Conservation (phyloP, 2,797 vertebrate genomes). For the Ceryle rudis region DNA sequence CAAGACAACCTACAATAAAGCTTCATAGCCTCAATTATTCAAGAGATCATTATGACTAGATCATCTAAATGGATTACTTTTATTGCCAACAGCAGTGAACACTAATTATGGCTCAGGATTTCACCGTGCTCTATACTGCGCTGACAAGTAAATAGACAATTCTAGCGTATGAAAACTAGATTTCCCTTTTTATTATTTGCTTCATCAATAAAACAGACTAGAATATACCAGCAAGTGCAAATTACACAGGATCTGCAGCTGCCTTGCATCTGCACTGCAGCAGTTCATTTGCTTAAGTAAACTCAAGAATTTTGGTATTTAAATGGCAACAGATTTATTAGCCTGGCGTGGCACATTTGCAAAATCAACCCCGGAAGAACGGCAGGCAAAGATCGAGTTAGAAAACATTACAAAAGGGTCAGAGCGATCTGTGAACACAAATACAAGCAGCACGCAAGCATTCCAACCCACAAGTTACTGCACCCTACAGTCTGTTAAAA, state of each 20-base stretch:
- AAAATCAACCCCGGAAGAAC: not conserved
- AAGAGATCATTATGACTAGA: not conserved
- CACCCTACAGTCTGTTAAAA: not conserved
- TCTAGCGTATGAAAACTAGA: not conserved
- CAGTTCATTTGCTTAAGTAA: conserved; percentile 27
- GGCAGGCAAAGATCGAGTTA: not conserved
- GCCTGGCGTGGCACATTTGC: not conserved
- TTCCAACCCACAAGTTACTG: not conserved
- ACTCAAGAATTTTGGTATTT: not conserved
- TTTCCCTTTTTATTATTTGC: not conserved
- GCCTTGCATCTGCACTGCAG: conserved; percentile 16
- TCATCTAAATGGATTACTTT: not conserved
- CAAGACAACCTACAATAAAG: not conserved
- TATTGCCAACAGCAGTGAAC: not conserved
- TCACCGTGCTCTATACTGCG: not conserved
- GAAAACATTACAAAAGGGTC: not conserved
- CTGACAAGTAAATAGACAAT: not conserved
- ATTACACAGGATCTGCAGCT: not conserved
- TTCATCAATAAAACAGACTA: conserved; percentile 5
- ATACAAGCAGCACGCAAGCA: not conserved
- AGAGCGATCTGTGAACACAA: not conserved
- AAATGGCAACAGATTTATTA: not conserved
- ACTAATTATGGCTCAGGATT: not conserved
- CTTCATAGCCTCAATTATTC: not conserved
- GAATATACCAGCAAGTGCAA: not conserved